Conservation (phyloP, 2,797 vertebrate genomes). For the Pseudocheirus occidentalis region DNA sequence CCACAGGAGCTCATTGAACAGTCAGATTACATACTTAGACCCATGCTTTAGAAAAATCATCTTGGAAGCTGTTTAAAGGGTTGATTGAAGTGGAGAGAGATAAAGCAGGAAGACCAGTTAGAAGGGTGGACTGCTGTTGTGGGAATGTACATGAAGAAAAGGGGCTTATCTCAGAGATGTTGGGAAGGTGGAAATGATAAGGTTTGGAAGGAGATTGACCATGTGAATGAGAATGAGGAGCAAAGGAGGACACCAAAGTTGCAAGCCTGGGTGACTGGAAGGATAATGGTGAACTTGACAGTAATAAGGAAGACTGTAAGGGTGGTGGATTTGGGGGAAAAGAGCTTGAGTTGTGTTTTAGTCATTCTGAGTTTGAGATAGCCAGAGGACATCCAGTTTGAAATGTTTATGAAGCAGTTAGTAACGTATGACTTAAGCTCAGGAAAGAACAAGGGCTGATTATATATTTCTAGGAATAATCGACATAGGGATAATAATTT, state of each 20-base stretch:
- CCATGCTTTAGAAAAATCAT: neutral
- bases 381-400: neutral
- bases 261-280: neutral
- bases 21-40: neutral
- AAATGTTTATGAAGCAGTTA: neutral
- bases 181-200: neutral
- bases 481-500: neutral
- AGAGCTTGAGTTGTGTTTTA: neutral
- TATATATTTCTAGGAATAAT: neutral
- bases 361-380: neutral
- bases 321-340: neutral
- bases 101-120: neutral
- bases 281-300: neutral
- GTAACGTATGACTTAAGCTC: neutral
- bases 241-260: neutral
- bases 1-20: neutral
- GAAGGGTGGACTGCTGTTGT: neutral
- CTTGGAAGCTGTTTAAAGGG: neutral
- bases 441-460: neutral
- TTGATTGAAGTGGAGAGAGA: neutral
- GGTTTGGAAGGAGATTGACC: neutral
- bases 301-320: neutral
- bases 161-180: neutral
- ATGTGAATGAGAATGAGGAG: neutral
- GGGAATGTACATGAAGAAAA: neutral